Base-by-base conservation (phyloP, 2,888 invertebrate species). In the Escarpia spicata region DNA sequence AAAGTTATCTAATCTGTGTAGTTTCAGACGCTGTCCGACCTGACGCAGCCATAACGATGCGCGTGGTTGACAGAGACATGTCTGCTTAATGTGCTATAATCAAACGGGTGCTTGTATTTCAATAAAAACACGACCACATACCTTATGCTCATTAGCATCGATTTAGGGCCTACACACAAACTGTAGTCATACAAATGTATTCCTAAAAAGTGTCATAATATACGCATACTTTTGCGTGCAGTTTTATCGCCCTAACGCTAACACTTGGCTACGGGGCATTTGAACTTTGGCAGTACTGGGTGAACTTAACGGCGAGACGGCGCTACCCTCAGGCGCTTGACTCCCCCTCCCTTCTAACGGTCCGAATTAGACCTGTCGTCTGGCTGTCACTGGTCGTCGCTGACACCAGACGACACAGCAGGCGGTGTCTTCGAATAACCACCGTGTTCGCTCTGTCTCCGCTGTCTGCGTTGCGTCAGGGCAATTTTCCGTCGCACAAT, bases 341-440 rank as follows among this genome's bases (percentile, higher is more conserved):
- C 26, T 4, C 26, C n/a, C 26, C 26, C n/a, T 6, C 75, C 75
- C 60, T 12, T 19, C 60, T 26, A 75, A 75, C 75, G 26, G 75
- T 75, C 75, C 26, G 75, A 75, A 75, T 75, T 75, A 75, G 75
- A 75, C 26, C 75, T 75, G 75, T 75, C 75, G 75, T 75, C 75
- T 75, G 75, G 75, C 75, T 75, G 75, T 75, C 75, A 75, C 6
- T n/a, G 26, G 75, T 6, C 19, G 75, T 19, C 75, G n/a, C 75
- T 75, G 75, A 75, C 75, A 19, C 19, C 75, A 19, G 75, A n/a
- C 75, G 75, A 75, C 75, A 52, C 52, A 12, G 75, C 75, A 15
- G 75, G 26, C 75, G n/a, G 26, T 52, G 75, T 75, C 75, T 6
- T 75, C 75, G 75, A 4, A 75, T 75, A 26, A 75, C 60, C 60